Conservation (phyloP, 2,888 invertebrate species). For the Ennomos fuscantarius region DNA sequence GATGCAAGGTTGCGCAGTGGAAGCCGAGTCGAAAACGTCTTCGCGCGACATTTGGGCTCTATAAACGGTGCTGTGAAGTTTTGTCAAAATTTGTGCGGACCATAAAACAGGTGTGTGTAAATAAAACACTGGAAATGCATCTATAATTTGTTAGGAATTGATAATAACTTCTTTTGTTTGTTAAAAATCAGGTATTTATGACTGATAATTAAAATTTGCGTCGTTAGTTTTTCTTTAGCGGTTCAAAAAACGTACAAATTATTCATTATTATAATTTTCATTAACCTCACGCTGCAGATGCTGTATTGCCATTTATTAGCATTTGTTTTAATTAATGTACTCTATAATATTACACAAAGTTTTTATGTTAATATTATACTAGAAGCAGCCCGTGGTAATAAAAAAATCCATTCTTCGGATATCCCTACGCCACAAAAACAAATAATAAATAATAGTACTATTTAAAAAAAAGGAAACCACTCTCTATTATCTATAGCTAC, state of each 20-base stretch:
- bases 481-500: too few species aligned
- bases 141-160: conserved; percentile 13
- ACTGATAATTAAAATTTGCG: not conserved
- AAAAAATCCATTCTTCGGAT: too few species aligned
- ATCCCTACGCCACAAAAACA: too few species aligned
- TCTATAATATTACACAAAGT: too few species aligned
- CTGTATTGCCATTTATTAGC: not conserved
- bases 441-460: too few species aligned
- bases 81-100: conserved; percentile 6
- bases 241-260: not conserved
- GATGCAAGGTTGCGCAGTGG: conserved; percentile 24
- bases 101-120: conserved; percentile 20
- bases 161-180: not conserved
- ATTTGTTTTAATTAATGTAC: not conserved
- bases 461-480: too few species aligned
- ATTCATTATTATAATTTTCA: not conserved
- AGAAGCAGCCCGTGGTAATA: too few species aligned
- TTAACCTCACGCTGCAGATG: too few species aligned
- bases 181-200: conserved; percentile 7
- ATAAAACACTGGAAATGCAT: conserved; percentile 9
- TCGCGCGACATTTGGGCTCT: conserved; percentile 18
- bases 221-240: not conserved
- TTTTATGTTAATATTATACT: too few species aligned
- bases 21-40: conserved; percentile 13
- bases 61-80: conserved; percentile 26